A percentile compares a stretch with the other conserved stretches of the same genome.
These are phyloP conservation scores for Pteronura brasiliensis DNA, from an alignment of 2,113 vertebrate species.

Conservation along the genomic window DNA sequence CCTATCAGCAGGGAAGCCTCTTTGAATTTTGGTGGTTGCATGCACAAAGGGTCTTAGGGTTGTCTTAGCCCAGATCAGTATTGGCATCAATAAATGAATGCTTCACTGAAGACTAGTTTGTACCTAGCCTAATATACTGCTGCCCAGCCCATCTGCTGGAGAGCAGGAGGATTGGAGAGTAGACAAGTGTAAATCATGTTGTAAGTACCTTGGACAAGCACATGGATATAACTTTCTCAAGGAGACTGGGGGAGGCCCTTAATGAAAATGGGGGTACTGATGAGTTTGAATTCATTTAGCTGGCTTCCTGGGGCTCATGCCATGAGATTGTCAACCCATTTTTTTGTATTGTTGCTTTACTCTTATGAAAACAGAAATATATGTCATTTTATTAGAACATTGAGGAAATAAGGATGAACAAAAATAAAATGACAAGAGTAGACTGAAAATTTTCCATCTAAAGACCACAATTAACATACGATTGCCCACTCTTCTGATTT, in stretches of 20 bases:
- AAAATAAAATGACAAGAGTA: not conserved
- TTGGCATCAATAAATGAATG: not conserved
- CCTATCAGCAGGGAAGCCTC: not conserved
- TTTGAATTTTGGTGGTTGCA: not conserved
- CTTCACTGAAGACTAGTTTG: not conserved
- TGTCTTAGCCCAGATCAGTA: not conserved
- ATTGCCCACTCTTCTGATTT: not conserved
- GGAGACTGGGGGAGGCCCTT: not conserved
- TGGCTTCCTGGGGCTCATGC: not conserved
- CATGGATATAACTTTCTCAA: not conserved
- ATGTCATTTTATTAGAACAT: not conserved
- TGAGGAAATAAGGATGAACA: not conserved
- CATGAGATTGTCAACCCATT: not conserved
- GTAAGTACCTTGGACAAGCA: not conserved
- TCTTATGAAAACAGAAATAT: not conserved
- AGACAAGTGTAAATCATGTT: not conserved
- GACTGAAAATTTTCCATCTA: not conserved
- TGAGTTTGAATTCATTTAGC: not conserved
- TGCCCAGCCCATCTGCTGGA: not conserved
- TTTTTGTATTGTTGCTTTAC: not conserved
- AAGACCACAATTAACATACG: not conserved
- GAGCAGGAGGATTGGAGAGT: not conserved
- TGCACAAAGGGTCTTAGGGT: not conserved
- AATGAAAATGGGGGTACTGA: not conserved
- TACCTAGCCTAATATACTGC: not conserved